These are phyloP conservation scores for Leptobrachium ailaonicum DNA, from an alignment of 2,113 vertebrate species.

Conservation along the genomic window DNA sequence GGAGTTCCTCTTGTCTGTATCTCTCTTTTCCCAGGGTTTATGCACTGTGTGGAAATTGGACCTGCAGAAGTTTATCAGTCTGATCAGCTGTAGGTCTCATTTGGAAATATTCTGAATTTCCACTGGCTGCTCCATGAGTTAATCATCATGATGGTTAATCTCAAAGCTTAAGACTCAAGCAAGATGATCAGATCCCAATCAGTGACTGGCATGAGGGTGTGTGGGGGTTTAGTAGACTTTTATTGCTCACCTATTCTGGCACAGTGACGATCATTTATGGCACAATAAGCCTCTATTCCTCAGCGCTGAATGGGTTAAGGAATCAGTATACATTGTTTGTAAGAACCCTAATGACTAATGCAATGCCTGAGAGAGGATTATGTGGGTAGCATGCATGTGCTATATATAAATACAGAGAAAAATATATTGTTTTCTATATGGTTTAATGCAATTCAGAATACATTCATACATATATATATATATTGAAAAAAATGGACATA, in stretches of 20 bases:
- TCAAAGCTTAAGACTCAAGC: background rate
- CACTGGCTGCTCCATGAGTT: background rate
- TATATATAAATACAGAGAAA: background rate
- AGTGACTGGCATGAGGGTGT: too few relatives aligned
- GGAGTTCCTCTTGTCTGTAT: background rate
- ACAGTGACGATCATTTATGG: too few relatives aligned
- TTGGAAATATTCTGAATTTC: background rate
- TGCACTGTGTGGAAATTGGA: background rate
- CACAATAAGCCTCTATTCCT: too few relatives aligned
- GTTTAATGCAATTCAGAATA: too few relatives aligned
- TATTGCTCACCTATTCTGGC: too few relatives aligned
- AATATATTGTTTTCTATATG: too few relatives aligned
- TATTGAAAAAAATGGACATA: too few relatives aligned
- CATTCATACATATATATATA: too few relatives aligned
- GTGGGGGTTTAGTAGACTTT: too few relatives aligned
- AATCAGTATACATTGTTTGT: background rate
- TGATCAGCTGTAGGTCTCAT: background rate
- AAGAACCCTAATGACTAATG: background rate
- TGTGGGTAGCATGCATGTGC: background rate
- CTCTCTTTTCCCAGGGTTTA: background rate
- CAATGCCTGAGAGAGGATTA: background rate
- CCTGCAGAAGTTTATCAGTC: background rate
- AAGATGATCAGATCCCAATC: background rate
- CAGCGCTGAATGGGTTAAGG: background rate
- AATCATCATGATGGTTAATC: background rate